Conservation (phyloP, 2,888 invertebrate genomes). For the Leptopilina myrica region DNA sequence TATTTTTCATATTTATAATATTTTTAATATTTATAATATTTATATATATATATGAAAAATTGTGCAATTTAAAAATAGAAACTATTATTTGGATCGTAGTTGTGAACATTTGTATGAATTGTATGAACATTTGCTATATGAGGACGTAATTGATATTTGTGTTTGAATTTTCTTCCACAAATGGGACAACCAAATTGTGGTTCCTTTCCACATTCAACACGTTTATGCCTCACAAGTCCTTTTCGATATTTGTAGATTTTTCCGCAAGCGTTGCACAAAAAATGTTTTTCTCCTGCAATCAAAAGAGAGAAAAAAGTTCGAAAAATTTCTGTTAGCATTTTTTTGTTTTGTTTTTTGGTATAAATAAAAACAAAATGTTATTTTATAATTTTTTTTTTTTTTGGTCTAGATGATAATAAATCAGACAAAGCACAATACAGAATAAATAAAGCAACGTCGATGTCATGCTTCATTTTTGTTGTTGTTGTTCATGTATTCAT, state of each 20-base stretch:
- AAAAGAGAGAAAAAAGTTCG: conserved; percentile 1
- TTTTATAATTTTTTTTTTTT: too few species aligned
- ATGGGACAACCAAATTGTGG: conserved; percentile 73
- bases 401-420: background rate
- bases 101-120: conserved; percentile 14
- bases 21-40: too few species aligned
- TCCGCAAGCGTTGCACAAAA: conserved; percentile 54
- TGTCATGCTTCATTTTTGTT: conserved; percentile 11
- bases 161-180: conserved; percentile 71
- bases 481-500: background rate
- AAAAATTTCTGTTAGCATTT: background rate
- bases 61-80: conserved; percentile 4
- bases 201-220: conserved; percentile 71
- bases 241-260: conserved; percentile 62
- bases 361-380: background rate
- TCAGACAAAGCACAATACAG: conserved; percentile 9
- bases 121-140: conserved; percentile 42
- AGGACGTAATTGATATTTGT: conserved; percentile 59
- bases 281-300: conserved; percentile 33
- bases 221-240: conserved; percentile 61
- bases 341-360: too few species aligned
- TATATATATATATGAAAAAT: background rate
- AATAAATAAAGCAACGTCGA: conserved; percentile 25
- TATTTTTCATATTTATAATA: too few species aligned
- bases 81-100: conserved; percentile 23